Evolutionary conservation across 2,113 vertebrate species (phyloP), one percentile per base, ranked within the genome.

Genomic region (Grammomys dolichurus): DNA sequence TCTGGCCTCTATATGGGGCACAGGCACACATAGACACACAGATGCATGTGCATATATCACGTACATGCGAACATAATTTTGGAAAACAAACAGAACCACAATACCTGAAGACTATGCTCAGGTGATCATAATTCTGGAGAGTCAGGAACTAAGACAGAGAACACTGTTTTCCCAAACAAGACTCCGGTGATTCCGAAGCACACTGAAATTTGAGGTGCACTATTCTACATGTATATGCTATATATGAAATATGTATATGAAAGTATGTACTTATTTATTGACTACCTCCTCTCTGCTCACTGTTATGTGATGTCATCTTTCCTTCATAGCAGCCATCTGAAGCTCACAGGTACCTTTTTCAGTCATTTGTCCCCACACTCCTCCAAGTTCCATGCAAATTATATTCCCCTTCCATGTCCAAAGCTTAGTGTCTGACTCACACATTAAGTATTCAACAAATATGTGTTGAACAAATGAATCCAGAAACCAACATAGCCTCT

Each of bases 401-500:
- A 73, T 0, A 6, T 72, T 72, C 70, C 77, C 54, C 3, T 58
- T 28, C 56, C 36, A 14, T 26, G 8, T 78, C 22, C 87, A 77
- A 10, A 48, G 24, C 70, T 85, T 43, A 89, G 17, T n/a, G 8
- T 81, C 73, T 78, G 28, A 89, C 1, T 81, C 36, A 72, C 46
- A 72, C 19, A 75, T 48, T n/a, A 87, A 93, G 48, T 33, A 43
- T 26, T 81, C 51, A 69, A 43, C 43, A 80, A 91, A 75, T 88
- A 95, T 51, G 89, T 90, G 58, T 5, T 80, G 70, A 95, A 84
- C 69, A 63, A 91, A 81, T 70, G 9, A 93, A 80, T 72, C 33
- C 40, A 84, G 33, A 87, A 70, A 70, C 26, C 46, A 26, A 6
- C 14, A 46, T 46, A 69, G 36, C 48, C 40, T 40, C 19, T 36